Conservation (phyloP, 1,140 invertebrate species). For the Dinothrombium tinctorium region DNA sequence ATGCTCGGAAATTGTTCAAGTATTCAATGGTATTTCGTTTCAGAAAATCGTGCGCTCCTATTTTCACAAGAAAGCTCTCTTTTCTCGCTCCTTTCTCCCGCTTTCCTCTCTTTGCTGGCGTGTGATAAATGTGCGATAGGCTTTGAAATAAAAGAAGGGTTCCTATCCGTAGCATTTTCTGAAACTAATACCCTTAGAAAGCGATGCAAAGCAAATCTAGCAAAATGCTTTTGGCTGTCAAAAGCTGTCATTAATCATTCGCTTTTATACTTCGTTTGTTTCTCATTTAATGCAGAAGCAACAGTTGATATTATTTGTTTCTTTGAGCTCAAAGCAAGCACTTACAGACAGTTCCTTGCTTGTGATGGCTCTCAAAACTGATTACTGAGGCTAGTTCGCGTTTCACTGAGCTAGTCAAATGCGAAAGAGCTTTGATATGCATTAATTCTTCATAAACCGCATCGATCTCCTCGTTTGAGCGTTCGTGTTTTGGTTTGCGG, state of each 20-base stretch:
- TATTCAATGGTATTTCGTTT: no score
- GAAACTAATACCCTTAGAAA: no score
- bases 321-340: conserved; percentile 15
- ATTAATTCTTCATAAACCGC: conserved; percentile 60
- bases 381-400: conserved; percentile 51
- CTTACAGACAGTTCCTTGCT: conserved; percentile 49
- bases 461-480: conserved; percentile 52
- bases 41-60: no score
- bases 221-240: no score
- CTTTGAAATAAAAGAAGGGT: no score
- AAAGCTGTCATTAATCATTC: neutral
- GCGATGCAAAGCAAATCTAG: no score
- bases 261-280: neutral
- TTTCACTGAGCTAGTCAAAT: conserved; percentile 59
- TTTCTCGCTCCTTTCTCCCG: no score
- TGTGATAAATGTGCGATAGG: no score
- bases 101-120: no score
- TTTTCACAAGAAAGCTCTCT: no score
- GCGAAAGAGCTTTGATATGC: conserved; percentile 53
- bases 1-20: no score
- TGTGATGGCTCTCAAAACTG: conserved; percentile 55
- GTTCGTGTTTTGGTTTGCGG: conserved; percentile 44
- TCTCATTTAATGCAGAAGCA: neutral
- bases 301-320: neutral
- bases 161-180: no score